Conservation (phyloP, 2,113 vertebrate species). For the Psilopsiagon aurifrons region DNA sequence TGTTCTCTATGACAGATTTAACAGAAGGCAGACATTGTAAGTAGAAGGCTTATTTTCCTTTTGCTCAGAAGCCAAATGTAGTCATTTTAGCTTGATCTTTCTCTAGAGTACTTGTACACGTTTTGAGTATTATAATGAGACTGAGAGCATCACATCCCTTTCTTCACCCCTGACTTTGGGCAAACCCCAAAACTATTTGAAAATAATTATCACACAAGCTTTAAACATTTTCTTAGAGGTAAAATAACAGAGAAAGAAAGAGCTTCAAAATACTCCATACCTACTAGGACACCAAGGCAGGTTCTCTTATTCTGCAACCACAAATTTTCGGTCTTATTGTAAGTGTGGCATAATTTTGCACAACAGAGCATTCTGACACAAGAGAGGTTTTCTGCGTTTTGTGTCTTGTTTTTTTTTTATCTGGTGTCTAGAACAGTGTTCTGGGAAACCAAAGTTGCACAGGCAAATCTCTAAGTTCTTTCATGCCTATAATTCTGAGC, state of each 20-base stretch:
- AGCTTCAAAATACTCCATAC: background rate
- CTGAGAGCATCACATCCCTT: background rate
- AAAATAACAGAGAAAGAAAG: background rate
- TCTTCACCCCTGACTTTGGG: background rate
- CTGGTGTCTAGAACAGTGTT: background rate
- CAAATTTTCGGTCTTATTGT: background rate
- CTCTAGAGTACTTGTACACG: background rate
- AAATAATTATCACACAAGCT: background rate
- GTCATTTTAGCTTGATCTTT: background rate
- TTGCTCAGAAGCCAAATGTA: background rate
- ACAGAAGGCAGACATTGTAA: background rate
- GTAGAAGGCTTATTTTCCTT: background rate
- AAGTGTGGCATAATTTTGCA: background rate
- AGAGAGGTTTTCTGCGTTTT: background rate
- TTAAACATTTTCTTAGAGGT: background rate
- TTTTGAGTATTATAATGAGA: background rate
- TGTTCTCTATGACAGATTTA: slow-evolving; percentile 11
- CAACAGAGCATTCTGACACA: background rate
- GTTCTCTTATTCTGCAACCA: background rate
- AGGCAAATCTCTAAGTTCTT: background rate
- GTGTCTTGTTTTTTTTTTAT: background rate
- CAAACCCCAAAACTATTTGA: background rate
- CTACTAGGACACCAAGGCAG: background rate
- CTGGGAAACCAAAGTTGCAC: background rate
- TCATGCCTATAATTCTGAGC: background rate